Percentiles rank a stretch among this genome's conserved stretches.
phyloP scores from a whole-genome alignment of 2,113 vertebrate genomes.

The Agapornis roseicollis region DNA sequence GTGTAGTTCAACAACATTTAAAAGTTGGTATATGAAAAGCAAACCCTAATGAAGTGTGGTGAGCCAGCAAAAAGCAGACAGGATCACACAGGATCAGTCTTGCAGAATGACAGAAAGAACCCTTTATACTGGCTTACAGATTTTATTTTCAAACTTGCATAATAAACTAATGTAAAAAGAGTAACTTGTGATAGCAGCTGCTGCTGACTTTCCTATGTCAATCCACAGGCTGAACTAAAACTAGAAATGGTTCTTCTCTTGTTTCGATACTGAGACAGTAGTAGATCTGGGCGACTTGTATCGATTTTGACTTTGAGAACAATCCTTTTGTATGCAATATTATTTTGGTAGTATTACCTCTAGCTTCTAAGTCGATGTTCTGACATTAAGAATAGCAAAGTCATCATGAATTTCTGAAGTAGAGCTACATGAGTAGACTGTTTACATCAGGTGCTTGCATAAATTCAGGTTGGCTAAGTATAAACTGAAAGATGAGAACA shows the following conservation, averaged over 20 bases:
- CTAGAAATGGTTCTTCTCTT: background rate
- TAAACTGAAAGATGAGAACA: background rate
- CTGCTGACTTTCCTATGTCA: background rate
- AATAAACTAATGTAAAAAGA: background rate
- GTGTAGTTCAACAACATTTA: background rate
- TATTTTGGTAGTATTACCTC: background rate
- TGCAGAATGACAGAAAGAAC: conserved; percentile 5
- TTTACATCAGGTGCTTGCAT: background rate
- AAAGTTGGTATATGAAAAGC: background rate
- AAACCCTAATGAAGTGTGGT: background rate
- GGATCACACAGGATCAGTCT: background rate
- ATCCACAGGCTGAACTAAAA: background rate
- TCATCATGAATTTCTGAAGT: background rate
- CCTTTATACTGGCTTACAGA: background rate
- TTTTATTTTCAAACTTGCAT: background rate
- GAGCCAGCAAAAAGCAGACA: background rate
- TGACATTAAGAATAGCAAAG: background rate
- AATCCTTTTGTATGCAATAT: background rate
- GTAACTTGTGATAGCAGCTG: background rate
- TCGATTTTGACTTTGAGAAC: background rate
- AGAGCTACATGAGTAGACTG: background rate
- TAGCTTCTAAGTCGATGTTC: background rate
- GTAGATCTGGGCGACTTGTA: background rate
- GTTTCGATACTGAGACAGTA: background rate
- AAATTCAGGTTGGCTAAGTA: background rate